These are phyloP conservation scores for Cylas formicarius DNA, from an alignment of 1,140 invertebrate species.

Conservation along the genomic window DNA sequence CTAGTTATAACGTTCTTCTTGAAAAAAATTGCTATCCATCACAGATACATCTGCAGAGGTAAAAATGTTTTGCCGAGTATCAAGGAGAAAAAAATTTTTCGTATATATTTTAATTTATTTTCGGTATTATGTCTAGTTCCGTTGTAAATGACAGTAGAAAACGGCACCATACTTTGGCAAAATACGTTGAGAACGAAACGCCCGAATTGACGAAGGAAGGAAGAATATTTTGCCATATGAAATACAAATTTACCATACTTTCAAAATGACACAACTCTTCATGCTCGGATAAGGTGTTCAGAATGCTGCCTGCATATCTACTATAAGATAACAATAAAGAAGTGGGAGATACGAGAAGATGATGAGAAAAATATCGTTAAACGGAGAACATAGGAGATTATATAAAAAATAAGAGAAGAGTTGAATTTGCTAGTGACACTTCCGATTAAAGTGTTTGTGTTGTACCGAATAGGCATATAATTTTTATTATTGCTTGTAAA, in stretches of 20 bases:
- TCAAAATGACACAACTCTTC: slow-evolving; percentile 37
- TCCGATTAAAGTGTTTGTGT: no score
- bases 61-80: neutral
- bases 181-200: slow-evolving; percentile 7
- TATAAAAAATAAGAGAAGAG: slow-evolving; percentile 20
- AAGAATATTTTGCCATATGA: slow-evolving; percentile 4
- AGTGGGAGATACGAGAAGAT: slow-evolving; percentile 23
- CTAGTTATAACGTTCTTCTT: neutral
- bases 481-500: no score
- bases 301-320: slow-evolving; percentile 21
- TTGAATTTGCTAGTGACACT: slow-evolving; percentile 33
- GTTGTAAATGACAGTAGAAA: slow-evolving; percentile 5
- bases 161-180: slow-evolving; percentile 6
- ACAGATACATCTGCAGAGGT: no score
- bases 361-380: slow-evolving; percentile 22
- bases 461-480: no score
- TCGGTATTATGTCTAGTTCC: slow-evolving; percentile 8
- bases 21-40: slow-evolving; percentile 4
- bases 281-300: slow-evolving; percentile 34
- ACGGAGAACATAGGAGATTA: slow-evolving; percentile 14
- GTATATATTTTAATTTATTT: slow-evolving; percentile 6
- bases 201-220: slow-evolving; percentile 8
- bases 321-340: slow-evolving; percentile 25
- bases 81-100: neutral
- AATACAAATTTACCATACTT: slow-evolving; percentile 21